Percentiles rank a stretch among this genome's conserved stretches.
phyloP scores from a whole-genome alignment of 2,797 vertebrate species.

The Enteromius anoplus region DNA sequence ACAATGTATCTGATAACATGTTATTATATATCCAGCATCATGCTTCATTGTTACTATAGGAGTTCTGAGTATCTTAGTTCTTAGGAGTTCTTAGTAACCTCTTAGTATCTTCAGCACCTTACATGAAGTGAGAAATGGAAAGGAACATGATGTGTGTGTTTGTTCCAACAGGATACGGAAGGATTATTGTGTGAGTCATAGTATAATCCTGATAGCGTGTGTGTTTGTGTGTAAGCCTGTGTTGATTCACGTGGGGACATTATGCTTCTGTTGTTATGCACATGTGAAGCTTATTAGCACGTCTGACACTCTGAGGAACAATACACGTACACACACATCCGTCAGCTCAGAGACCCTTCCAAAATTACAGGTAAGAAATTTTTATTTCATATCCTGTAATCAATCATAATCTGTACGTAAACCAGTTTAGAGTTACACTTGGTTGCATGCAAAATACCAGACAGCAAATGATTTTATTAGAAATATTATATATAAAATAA shows the following conservation, averaged over 20 bases:
- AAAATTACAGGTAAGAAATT: conserved; percentile 4
- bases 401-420: background rate
- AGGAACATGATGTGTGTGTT: background rate
- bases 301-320: background rate
- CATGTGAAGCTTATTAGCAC: conserved; percentile 4
- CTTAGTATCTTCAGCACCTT: background rate
- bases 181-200: conserved; percentile 30
- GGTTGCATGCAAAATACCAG: background rate
- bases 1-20: background rate
- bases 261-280: conserved; percentile 32
- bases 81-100: background rate
- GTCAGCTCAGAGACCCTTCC: background rate
- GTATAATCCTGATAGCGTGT: background rate
- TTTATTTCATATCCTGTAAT: background rate
- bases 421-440: background rate
- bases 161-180: background rate
- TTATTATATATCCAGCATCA: background rate
- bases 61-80: background rate
- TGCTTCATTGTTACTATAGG: background rate
- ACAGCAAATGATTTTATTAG: background rate
- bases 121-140: conserved; percentile 1
- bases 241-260: conserved; percentile 20
- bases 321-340: background rate
- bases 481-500: background rate
- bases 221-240: conserved; percentile 13